These are phyloP conservation scores for Thunnus maccoyii DNA, from an alignment of 2,113 vertebrate genomes.

Conservation along the genomic window DNA sequence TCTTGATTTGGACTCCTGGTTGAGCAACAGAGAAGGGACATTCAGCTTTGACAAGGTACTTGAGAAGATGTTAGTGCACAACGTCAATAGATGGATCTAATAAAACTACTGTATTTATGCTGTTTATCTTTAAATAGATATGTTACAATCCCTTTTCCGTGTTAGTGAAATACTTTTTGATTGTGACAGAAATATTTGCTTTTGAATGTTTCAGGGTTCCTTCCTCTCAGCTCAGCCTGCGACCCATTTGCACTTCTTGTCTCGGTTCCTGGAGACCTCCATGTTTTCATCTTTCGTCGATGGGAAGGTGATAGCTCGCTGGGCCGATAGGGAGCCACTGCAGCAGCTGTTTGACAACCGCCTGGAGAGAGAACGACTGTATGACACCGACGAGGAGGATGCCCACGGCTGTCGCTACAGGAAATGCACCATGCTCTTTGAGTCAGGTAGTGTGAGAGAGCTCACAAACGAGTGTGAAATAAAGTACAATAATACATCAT, in stretches of 20 bases:
- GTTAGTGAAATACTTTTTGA: not conserved
- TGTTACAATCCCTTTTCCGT: not conserved
- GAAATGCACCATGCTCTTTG: constrained; percentile 90
- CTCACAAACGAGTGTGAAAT: not conserved
- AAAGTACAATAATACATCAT: not conserved
- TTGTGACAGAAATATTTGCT: not conserved
- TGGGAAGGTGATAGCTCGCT: constrained; percentile 96
- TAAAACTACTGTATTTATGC: not conserved
- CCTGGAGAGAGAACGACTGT: constrained; percentile 91
- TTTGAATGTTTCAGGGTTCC: constrained; percentile 87
- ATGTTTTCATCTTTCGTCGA: constrained; percentile 99
- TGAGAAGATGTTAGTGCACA: not conserved
- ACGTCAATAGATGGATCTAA: not conserved
- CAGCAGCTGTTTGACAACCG: constrained; percentile 94
- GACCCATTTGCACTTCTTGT: constrained; percentile 93
- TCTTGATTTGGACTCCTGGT: constrained; percentile 94
- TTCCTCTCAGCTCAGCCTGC: constrained; percentile 95
- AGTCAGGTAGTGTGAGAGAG: constrained; percentile 87
- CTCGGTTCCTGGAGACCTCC: constrained; percentile 97
- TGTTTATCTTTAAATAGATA: not conserved
- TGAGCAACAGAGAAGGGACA: constrained; percentile 94
- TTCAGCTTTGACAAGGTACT: constrained; percentile 98
- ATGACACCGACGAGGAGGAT: constrained; percentile 85
- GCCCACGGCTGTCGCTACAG: constrained; percentile 88
- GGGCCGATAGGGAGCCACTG: constrained; percentile 94